phyloP scores from a whole-genome alignment of 1,140 invertebrate genomes.

The Heliothis virescens region DNA sequence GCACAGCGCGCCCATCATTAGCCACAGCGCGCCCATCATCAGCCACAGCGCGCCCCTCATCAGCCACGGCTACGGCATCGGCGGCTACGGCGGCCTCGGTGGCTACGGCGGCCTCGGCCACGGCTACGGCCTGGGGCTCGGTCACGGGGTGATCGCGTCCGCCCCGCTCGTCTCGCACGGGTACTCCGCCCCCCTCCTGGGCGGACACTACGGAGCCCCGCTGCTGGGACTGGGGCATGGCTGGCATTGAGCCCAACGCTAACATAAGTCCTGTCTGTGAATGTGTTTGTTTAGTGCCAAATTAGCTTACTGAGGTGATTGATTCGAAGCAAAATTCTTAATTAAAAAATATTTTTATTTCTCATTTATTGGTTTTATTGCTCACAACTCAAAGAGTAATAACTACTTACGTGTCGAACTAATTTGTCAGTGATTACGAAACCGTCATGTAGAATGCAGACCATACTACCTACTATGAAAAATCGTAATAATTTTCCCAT shows the following conservation, averaged over 20 bases:
- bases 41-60: constrained; percentile 51
- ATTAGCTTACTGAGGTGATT: constrained; percentile 52
- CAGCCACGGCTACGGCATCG: constrained; percentile 34
- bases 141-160: constrained; percentile 63
- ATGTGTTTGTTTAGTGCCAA: constrained; percentile 62
- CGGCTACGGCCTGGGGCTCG: constrained; percentile 55
- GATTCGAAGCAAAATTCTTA: constrained; percentile 18
- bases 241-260: constrained; percentile 53
- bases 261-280: not conserved
- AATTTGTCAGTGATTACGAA: too few relatives aligned
- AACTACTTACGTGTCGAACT: too few relatives aligned
- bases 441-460: too few relatives aligned
- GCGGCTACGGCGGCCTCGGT: constrained; percentile 52
- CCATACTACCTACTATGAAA: too few relatives aligned
- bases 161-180: constrained; percentile 60
- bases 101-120: constrained; percentile 54
- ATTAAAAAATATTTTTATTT: constrained; percentile 27
- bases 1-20: constrained; percentile 48
- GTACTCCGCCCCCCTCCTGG: constrained; percentile 48
- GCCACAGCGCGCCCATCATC: constrained; percentile 48
- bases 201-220: constrained; percentile 58
- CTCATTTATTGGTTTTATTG: not conserved
- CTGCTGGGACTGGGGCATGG: constrained; percentile 65
- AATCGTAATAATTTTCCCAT: too few relatives aligned
- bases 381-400: not conserved